Base-by-base conservation (phyloP, 2,797 vertebrate species). In the Clarias fuscus region DNA sequence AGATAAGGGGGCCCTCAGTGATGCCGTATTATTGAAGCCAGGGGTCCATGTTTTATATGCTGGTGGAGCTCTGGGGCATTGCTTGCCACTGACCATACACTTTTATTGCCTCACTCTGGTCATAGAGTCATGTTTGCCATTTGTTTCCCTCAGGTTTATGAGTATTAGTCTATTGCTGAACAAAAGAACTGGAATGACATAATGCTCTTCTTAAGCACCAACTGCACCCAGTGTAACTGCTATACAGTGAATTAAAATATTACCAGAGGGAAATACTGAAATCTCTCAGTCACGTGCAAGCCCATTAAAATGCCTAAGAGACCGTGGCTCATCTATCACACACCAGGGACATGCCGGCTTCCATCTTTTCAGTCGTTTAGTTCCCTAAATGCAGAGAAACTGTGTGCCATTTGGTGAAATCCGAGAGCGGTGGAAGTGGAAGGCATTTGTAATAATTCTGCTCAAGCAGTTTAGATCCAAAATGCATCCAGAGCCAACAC, bases 91-190 rank as follows among this genome's bases (percentile, higher is more conserved):
- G 64, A 59, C 82, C 78, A 89, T 89, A 87, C 53, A 88, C 91
- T 92, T 94, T 92, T 92, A 93, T 84, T 85, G 91, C 89, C 81
- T 76, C 64, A 65, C 75, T 77, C 40, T 87, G 91, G 89, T 86
- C 79, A 6, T 43, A 7, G 75, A 93, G 87, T 62, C 78, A 81
- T 43, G 24, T n/a, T 40, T 53, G 62, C 27, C 89, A 89, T 79
- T 83, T 87, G 84, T 86, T 89, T 91, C 90, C 89, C 62, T 33
- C 48, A 18, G 77, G 89, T 88, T 90, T 84, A 58, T 75, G 77
- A 84, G 90, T 89, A 87, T 89, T 86, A 88, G 70, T 88, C 86
- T 85, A 18, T 80, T 64, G 76, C 84, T 90, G 87, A 84, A 87
- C 22, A 90, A 89, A 86, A 87, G 86, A 87, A 86, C 88, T 88